These are phyloP conservation scores for Gallinago stenura DNA, from an alignment of 2,797 vertebrate genomes.

Conservation along the genomic window DNA sequence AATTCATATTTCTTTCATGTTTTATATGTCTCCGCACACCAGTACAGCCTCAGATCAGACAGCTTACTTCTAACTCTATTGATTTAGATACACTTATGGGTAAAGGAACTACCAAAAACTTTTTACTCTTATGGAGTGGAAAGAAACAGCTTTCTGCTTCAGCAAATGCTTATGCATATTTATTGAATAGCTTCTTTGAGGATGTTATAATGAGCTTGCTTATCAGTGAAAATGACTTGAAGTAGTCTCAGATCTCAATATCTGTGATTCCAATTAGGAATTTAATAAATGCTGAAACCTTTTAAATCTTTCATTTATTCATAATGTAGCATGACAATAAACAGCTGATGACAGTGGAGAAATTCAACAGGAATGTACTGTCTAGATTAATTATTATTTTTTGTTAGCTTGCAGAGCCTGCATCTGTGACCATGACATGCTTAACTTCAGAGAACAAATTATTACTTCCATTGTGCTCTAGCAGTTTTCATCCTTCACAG, in stretches of 20 bases:
- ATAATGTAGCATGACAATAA: slow-evolving; percentile 36
- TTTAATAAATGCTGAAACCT: slow-evolving; percentile 45
- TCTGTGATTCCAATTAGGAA: slow-evolving; percentile 56
- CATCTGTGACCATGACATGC: not conserved
- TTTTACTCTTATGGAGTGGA: not conserved
- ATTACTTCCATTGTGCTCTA: not conserved
- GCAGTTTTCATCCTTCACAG: slow-evolving; percentile 5
- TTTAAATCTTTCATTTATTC: slow-evolving; percentile 44
- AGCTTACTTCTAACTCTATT: not conserved
- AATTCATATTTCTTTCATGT: not conserved
- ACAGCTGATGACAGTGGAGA: slow-evolving; percentile 18
- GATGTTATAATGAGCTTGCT: slow-evolving; percentile 22
- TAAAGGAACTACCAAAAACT: not conserved
- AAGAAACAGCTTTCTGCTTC: slow-evolving; percentile 6
- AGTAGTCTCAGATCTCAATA: slow-evolving; percentile 37
- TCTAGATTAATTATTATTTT: not conserved
- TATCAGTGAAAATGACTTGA: slow-evolving; percentile 39
- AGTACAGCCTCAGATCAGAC: not conserved
- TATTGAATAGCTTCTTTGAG: slow-evolving; percentile 44
- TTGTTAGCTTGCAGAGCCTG: not conserved
- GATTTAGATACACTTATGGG: not conserved
- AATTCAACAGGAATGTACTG: not conserved
- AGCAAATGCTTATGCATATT: slow-evolving; percentile 21
- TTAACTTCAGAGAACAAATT: slow-evolving; percentile 30
- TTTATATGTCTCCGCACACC: not conserved